These are phyloP conservation scores for Periplaneta americana DNA, from an alignment of 1,140 invertebrate genomes.

Conservation along the genomic window DNA sequence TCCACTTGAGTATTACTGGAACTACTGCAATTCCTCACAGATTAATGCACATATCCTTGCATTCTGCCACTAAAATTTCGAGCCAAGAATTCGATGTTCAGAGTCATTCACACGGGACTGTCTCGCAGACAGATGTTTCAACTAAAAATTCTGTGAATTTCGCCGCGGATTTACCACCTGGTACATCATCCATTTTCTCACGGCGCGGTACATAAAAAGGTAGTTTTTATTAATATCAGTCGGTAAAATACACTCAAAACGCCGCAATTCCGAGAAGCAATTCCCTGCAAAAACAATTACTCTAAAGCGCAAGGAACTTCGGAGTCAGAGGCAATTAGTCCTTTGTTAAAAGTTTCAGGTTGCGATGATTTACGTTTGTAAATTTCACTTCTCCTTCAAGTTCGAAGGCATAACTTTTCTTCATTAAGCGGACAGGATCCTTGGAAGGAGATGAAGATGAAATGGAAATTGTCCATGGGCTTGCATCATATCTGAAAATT, in stretches of 20 bases:
- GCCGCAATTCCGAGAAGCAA: background rate
- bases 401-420: no score
- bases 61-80: no score
- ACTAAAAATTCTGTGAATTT: background rate
- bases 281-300: background rate
- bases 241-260: background rate
- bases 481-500: no score
- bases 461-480: no score
- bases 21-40: no score
- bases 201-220: background rate
- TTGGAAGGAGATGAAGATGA: no score
- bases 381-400: background rate
- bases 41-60: no score
- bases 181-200: background rate
- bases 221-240: background rate
- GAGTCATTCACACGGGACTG: no score
- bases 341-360: background rate
- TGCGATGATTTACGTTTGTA: background rate
- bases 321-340: background rate
- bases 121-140: no score
- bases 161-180: background rate
- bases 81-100: no score
- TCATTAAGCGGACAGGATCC: no score
- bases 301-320: background rate
- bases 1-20: no score